Conservation (phyloP, 1,140 invertebrate genomes). For the Trachymyrmex septentrionalis region DNA sequence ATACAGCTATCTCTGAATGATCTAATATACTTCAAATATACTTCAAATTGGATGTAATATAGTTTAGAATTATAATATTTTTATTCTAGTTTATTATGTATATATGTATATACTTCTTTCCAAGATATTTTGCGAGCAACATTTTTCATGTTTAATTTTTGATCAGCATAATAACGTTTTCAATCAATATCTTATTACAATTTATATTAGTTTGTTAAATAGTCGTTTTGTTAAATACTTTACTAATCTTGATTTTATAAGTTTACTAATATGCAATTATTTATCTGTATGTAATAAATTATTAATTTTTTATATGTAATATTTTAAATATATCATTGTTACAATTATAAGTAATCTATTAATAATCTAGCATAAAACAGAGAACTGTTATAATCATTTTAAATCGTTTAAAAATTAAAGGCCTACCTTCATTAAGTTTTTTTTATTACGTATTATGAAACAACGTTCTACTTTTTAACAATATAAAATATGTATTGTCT, state of each 20-base stretch:
- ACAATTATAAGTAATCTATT: too few relatives aligned
- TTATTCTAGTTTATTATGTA: slow-evolving; percentile 6
- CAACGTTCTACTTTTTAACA: neutral
- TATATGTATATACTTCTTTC: neutral
- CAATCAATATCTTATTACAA: neutral
- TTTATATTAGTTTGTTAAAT: slow-evolving; percentile 7
- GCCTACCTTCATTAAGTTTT: neutral
- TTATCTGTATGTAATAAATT: too few relatives aligned
- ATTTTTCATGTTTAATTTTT: neutral
- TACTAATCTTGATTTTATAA: too few relatives aligned
- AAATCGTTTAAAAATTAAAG: neutral
- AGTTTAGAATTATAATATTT: slow-evolving; percentile 2
- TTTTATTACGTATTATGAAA: neutral
- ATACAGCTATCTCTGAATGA: neutral
- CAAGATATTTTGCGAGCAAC: neutral
- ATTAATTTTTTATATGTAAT: too few relatives aligned
- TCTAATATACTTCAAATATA: slow-evolving; percentile 13
- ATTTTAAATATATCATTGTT: too few relatives aligned
- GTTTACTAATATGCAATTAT: too few relatives aligned
- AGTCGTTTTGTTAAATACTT: too few relatives aligned
- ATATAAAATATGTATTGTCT: neutral
- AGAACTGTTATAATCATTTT: neutral
- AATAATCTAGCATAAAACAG: neutral
- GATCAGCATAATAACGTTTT: neutral
- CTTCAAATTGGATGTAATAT: slow-evolving; percentile 1